phyloP scores from a whole-genome alignment of 2,113 vertebrate genomes.

The Silurus meridionalis region DNA sequence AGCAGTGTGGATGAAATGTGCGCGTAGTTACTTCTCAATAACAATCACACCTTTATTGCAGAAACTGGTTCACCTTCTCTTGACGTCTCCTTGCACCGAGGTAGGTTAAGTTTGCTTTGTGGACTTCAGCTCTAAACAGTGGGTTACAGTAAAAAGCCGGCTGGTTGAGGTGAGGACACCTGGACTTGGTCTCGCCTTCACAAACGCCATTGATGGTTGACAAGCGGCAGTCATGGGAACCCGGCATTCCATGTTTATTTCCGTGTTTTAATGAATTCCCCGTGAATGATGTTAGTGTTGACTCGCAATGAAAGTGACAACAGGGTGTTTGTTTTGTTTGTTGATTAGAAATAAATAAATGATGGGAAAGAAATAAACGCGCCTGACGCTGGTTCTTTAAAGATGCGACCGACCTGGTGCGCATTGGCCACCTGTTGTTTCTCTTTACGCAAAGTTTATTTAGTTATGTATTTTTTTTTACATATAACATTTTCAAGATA shows the following conservation, averaged over 20 bases:
- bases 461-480: no score
- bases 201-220: constrained; percentile 17
- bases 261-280: no score
- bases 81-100: not conserved
- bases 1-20: not conserved
- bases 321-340: not conserved
- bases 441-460: not conserved
- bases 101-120: constrained; percentile 26
- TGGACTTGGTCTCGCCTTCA: not conserved
- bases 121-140: not conserved
- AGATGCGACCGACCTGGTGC: not conserved
- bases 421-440: not conserved
- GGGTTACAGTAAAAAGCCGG: not conserved
- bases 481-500: no score
- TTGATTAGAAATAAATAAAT: not conserved
- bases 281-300: not conserved
- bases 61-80: not conserved
- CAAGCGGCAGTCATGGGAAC: constrained; percentile 37
- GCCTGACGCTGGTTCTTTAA: no score
- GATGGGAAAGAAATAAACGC: not conserved
- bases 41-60: no score
- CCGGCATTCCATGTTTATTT: not conserved
- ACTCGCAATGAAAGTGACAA: not conserved
- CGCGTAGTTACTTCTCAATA: not conserved
- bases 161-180: constrained; percentile 3